Evolutionary conservation across 2,888 invertebrate species (phyloP).

Genomic region (Calephelis perditalis): DNA sequence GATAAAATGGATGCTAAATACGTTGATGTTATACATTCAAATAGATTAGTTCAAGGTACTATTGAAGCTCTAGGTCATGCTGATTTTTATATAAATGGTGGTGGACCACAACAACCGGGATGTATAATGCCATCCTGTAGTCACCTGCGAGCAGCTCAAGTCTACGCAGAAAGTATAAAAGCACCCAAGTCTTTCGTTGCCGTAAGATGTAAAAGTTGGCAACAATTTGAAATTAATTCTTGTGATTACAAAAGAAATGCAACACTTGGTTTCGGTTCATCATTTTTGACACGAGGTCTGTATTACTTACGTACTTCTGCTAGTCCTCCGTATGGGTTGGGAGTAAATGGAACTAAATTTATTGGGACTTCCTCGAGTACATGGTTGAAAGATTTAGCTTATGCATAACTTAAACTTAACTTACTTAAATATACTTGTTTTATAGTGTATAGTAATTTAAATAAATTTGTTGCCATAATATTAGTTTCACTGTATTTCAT

Average conservation of each 20-base stretch:
- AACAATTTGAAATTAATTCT: slow-evolving; percentile 53
- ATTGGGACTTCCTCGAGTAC: slow-evolving; percentile 24
- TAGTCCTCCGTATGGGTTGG: slow-evolving; percentile 57
- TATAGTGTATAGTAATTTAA: no score
- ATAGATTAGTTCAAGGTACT: slow-evolving; percentile 65
- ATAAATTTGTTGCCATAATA: slow-evolving; percentile 22
- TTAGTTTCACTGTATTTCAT: not conserved
- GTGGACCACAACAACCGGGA: slow-evolving; percentile 83
- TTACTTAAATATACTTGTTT: no score
- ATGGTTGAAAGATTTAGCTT: slow-evolving; percentile 21
- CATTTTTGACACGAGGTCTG: slow-evolving; percentile 54
- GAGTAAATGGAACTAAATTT: slow-evolving; percentile 57
- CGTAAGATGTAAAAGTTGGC: slow-evolving; percentile 57
- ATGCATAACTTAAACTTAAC: no score
- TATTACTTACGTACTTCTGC: slow-evolving; percentile 62
- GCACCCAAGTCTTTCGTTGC: slow-evolving; percentile 62
- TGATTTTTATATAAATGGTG: slow-evolving; percentile 86
- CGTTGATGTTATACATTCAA: slow-evolving; percentile 69
- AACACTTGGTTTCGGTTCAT: slow-evolving; percentile 67
- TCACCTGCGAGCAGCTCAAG: slow-evolving; percentile 63
- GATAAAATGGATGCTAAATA: slow-evolving; percentile 63
- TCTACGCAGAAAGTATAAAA: slow-evolving; percentile 61
- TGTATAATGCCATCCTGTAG: slow-evolving; percentile 77
- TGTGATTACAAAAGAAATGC: slow-evolving; percentile 54
- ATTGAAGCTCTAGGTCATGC: slow-evolving; percentile 81